Evolutionary conservation across 1,140 invertebrate species (phyloP), one percentile per base, ranked within the genome.

Genomic region (Heliconius eleuchia): DNA sequence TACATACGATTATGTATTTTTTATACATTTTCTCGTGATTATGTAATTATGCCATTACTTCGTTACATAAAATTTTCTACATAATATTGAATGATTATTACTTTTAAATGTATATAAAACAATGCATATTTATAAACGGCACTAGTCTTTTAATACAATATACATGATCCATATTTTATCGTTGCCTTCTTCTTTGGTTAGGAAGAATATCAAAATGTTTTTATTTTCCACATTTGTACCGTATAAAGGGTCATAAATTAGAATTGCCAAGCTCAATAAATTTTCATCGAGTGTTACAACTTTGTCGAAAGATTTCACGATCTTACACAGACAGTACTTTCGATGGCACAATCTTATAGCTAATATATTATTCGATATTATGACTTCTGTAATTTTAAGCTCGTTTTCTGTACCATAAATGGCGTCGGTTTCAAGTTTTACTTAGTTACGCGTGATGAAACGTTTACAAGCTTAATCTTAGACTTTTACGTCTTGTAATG

Each of bases 401-500:
- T 76, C 11, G 73, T 81, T 37, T 37, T 13, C 74, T 76, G 66
- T 77, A 70, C 73, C 76, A 81, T 83, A 82, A 84, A 82, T 83
- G 80, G 84, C 82, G 84, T 82, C 71, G 52, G 50, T 72, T 71
- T 73, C 70, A 74, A 87, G 81, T 83, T 84, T 79, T 81, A 81
- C 74, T 80, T 78, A 80, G 85, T 81, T 85, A 85, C 75, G 74
- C 80, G 85, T 88, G 88, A 88, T 82, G 88, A 86, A 92, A 90
- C 80, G 75, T 85, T 85, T 85, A 86, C 80, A 77, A 76, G 78
- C 82, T 80, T 86, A 89, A 89, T 89, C 87, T 90, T 79, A 78
- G 80, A 87, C 85, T 92, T 87, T 91, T 88, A 88, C 85, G 88
- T 86, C 83, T 86, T 77, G 82, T 80, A 82, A 84, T 92, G 91